phyloP scores from a whole-genome alignment of 2,797 vertebrate species.

The Mionectes olivaceus region DNA sequence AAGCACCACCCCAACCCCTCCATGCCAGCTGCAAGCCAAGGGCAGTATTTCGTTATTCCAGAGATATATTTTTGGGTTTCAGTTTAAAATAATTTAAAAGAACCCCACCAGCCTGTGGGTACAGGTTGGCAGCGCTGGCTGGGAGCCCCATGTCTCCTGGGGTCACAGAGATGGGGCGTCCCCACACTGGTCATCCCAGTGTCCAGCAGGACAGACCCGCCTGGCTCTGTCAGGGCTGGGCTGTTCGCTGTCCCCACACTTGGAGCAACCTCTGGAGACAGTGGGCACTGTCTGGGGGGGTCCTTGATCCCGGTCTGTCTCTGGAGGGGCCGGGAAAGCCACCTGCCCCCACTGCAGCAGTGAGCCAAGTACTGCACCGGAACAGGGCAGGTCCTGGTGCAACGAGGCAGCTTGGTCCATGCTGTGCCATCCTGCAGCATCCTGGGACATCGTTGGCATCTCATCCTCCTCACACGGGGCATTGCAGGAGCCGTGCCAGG shows the following conservation, averaged over 20 bases:
- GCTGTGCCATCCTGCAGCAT: accelerated
- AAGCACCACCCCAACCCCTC: not conserved
- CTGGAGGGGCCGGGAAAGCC: not conserved
- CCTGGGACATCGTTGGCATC: accelerated
- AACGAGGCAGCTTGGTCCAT: accelerated
- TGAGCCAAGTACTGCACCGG: not conserved
- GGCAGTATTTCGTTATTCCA: not conserved
- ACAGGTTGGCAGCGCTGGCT: not conserved
- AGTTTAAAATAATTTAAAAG: slow-evolving; percentile 73
- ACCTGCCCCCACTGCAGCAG: accelerated
- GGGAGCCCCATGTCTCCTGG: not conserved
- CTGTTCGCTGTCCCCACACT: not conserved
- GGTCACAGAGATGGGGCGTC: accelerated
- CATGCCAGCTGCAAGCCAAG: not conserved
- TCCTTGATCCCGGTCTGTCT: not conserved
- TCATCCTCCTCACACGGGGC: accelerated
- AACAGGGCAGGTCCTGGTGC: not conserved
- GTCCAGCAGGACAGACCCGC: not conserved
- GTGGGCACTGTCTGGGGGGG: accelerated
- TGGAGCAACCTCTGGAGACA: not conserved
- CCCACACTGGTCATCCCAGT: not conserved
- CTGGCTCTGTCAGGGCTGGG: not conserved
- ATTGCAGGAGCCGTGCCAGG: accelerated
- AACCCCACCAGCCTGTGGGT: not conserved
- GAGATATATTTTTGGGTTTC: not conserved